A percentile compares a stretch with the other conserved stretches of the same genome.
These are phyloP conservation scores for Eumacrocentrus americanus DNA, from an alignment of 2,888 invertebrate genomes.

Conservation along the genomic window DNA sequence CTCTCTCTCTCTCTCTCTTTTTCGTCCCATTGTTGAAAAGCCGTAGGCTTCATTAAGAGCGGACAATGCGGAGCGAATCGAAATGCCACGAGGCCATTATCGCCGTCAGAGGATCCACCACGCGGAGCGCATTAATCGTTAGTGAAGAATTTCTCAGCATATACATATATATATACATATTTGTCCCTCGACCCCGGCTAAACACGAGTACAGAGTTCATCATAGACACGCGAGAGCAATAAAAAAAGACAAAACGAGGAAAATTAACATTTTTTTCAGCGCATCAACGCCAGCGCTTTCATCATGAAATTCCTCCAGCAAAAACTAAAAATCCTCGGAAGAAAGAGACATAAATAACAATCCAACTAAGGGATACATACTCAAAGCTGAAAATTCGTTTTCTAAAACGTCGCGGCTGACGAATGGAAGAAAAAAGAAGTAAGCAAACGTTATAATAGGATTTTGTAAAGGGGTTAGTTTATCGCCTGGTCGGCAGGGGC, in stretches of 20 bases:
- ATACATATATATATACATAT: conserved; percentile 3
- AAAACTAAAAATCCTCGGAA: too few species aligned
- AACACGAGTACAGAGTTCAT: conserved; percentile 8
- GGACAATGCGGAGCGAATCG: conserved; percentile 17
- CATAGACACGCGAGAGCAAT: background rate
- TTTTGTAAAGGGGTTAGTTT: conserved; percentile 8
- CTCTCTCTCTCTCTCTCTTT: background rate
- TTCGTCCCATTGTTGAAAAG: conserved; percentile 16
- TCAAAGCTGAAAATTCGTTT: conserved; percentile 1
- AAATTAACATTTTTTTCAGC: background rate
- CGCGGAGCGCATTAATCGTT: conserved; percentile 8
- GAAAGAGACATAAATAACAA: too few species aligned
- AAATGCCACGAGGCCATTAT: conserved; percentile 25
- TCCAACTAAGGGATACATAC: too few species aligned
- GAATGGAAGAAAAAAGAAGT: background rate
- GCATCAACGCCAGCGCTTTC: too few species aligned
- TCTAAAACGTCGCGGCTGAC: conserved; percentile 1
- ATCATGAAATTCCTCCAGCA: too few species aligned
- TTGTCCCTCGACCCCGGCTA: background rate
- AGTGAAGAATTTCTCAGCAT: background rate
- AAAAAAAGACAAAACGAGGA: background rate
- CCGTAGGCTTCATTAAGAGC: conserved; percentile 20
- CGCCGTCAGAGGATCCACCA: background rate
- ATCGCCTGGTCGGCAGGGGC: background rate
- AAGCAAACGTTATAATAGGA: conserved; percentile 10